Conservation (phyloP, 1,140 invertebrate genomes). For the Nylanderia fulva region DNA sequence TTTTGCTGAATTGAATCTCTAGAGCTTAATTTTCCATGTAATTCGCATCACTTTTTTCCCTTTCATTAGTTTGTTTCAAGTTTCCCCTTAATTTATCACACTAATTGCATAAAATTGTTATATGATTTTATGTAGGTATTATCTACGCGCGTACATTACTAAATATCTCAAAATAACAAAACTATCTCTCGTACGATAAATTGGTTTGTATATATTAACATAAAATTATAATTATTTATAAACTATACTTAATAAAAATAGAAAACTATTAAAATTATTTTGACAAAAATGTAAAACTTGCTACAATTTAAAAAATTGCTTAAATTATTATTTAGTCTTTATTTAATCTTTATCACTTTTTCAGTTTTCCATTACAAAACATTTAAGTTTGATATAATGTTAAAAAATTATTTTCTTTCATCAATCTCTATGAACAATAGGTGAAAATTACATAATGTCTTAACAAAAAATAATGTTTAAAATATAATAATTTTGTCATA, state of each 20-base stretch:
- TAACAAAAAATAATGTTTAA: neutral
- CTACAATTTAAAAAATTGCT: neutral
- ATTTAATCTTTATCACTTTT: neutral
- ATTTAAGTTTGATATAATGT: neutral
- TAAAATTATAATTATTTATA: neutral
- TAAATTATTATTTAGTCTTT: neutral
- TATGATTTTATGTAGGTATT: neutral
- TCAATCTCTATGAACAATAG: neutral
- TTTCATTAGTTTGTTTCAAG: neutral
- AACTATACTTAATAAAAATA: neutral
- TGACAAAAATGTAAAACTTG: neutral
- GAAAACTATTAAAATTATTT: neutral
- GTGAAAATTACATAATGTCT: neutral
- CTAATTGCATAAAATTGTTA: neutral
- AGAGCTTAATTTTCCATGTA: constrained; percentile 29
- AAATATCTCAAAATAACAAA: neutral
- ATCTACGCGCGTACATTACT: neutral
- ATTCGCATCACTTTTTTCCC: constrained; percentile 6
- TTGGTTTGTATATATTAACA: neutral
- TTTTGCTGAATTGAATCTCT: constrained; percentile 14
- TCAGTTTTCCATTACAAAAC: neutral
- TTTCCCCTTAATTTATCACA: neutral
- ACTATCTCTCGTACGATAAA: neutral
- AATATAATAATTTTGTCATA: neutral
- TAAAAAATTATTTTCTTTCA: neutral